Evolutionary conservation across 2,113 vertebrate species (phyloP).

Genomic region (Cinclus cinclus): DNA sequence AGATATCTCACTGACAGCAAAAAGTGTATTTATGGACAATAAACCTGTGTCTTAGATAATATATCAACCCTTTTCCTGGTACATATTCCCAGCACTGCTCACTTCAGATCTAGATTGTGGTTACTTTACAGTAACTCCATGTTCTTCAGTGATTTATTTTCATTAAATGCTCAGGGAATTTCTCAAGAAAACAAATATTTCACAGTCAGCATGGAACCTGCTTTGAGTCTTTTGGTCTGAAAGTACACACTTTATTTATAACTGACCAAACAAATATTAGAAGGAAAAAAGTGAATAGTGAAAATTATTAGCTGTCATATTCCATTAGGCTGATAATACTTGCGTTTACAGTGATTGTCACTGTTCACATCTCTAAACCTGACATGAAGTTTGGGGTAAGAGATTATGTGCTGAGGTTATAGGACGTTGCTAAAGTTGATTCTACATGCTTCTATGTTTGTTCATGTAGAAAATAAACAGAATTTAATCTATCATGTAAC

Average conservation of each 20-base stretch:
- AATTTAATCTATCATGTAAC: background rate
- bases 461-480: background rate
- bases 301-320: background rate
- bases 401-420: background rate
- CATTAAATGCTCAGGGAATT: background rate
- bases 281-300: background rate
- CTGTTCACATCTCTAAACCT: background rate
- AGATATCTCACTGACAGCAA: background rate
- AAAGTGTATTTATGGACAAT: background rate
- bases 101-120: background rate
- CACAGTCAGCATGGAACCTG: fast-evolving
- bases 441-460: fast-evolving
- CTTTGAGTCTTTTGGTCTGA: background rate
- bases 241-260: background rate
- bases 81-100: background rate
- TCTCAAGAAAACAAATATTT: background rate
- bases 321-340: background rate
- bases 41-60: background rate
- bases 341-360: background rate
- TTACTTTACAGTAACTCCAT: background rate
- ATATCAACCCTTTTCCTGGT: background rate
- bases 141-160: background rate
- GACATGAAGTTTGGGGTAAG: background rate
- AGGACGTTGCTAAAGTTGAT: background rate
- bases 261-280: background rate